phyloP scores from a whole-genome alignment of 1,140 invertebrate species.

The Galleria mellonella region DNA sequence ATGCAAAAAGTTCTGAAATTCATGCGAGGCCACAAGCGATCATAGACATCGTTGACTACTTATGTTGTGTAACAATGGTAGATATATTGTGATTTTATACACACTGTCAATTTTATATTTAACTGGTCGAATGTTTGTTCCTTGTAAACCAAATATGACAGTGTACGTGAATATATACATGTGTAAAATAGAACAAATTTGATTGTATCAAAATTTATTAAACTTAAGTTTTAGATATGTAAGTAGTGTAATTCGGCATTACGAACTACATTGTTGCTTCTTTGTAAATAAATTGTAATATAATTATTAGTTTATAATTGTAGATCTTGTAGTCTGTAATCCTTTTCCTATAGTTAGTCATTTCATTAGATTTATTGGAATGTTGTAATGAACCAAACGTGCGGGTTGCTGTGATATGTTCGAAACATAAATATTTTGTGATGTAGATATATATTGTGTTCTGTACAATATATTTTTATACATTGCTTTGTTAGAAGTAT shows the following conservation, averaged over 20 bases:
- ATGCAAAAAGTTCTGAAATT: conserved; percentile 91
- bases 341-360: neutral
- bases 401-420: conserved; percentile 33
- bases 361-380: conserved; percentile 4
- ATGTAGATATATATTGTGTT: conserved; percentile 24
- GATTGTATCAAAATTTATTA: neutral
- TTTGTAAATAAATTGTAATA: neutral
- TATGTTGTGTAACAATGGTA: no score
- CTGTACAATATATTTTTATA: conserved; percentile 2
- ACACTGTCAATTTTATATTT: no score
- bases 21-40: conserved; percentile 84
- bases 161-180: conserved; percentile 8
- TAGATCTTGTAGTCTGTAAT: neutral
- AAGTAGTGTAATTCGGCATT: no score
- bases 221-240: neutral
- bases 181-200: conserved; percentile 22
- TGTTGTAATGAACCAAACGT: conserved; percentile 18
- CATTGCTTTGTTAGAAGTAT: no score
- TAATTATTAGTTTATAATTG: no score
- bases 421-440: conserved; percentile 19
- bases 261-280: neutral
- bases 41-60: conserved; percentile 25
- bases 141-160: conserved; percentile 42
- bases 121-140: conserved; percentile 15
- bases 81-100: no score